Percentiles rank a stretch among this genome's conserved stretches.
Evolutionary conservation across 2,888 invertebrate species (phyloP).

Genomic region (Meghimatium bilineatum): DNA sequence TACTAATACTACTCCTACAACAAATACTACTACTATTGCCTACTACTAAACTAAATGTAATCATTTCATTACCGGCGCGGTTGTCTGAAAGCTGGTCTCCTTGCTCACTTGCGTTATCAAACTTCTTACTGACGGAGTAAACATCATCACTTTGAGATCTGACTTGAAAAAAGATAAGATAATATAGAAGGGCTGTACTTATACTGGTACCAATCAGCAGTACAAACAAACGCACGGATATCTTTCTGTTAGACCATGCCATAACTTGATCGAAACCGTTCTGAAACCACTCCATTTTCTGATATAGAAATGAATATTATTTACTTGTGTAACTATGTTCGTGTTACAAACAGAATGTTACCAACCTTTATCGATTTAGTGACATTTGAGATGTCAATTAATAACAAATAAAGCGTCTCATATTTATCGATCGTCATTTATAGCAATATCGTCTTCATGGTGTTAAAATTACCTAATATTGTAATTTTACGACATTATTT

Average conservation of each 20-base stretch:
- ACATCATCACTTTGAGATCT: neutral
- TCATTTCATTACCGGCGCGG: neutral
- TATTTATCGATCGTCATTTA: too few relatives aligned
- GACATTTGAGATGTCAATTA: too few relatives aligned
- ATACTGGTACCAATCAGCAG: neutral
- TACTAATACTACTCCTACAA: too few relatives aligned
- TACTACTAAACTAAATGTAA: too few relatives aligned
- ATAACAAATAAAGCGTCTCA: too few relatives aligned
- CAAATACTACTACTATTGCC: too few relatives aligned
- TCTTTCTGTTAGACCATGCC: neutral
- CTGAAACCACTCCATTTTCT: neutral
- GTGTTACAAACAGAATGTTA: neutral
- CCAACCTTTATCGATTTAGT: too few relatives aligned
- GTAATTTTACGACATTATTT: too few relatives aligned
- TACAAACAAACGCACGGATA: neutral
- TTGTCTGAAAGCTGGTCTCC: neutral
- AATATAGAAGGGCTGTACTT: neutral
- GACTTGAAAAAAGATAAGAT: neutral
- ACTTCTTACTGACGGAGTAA: neutral
- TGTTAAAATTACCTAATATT: too few relatives aligned
- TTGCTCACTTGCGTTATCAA: neutral
- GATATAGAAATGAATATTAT: neutral
- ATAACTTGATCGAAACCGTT: neutral
- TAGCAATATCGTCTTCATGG: too few relatives aligned
- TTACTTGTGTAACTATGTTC: neutral